Conservation (phyloP, 2,113 vertebrate genomes). For the Ginglymostoma cirratum region DNA sequence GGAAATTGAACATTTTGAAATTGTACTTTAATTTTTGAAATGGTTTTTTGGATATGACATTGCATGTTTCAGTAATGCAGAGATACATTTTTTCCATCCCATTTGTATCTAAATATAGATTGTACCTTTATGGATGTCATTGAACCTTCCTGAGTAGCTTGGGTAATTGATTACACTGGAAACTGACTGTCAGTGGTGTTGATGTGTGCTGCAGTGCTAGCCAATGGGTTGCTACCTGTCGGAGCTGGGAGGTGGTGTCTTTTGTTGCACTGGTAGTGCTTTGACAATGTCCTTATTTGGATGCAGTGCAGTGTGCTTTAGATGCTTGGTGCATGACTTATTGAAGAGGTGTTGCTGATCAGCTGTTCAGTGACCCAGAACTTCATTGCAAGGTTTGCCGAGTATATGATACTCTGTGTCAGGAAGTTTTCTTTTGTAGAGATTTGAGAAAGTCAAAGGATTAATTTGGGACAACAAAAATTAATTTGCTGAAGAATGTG, state of each 20-base stretch:
- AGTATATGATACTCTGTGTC: background rate
- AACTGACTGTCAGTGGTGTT: background rate
- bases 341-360: background rate
- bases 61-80: background rate
- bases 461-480: background rate
- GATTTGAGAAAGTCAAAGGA: background rate
- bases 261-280: background rate
- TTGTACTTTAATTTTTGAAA: background rate
- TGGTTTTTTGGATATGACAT: background rate
- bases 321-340: background rate
- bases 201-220: background rate
- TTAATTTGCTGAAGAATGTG: background rate
- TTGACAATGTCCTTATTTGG: background rate
- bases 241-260: background rate
- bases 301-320: background rate
- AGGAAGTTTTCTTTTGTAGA: background rate
- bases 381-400: background rate
- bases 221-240: background rate
- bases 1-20: background rate
- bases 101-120: background rate
- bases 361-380: background rate
- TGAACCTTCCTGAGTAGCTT: background rate
- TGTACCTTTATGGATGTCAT: background rate
- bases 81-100: background rate
- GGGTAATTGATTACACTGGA: background rate